phyloP scores from a whole-genome alignment of 2,797 vertebrate species.

The Malacoraja senta region DNA sequence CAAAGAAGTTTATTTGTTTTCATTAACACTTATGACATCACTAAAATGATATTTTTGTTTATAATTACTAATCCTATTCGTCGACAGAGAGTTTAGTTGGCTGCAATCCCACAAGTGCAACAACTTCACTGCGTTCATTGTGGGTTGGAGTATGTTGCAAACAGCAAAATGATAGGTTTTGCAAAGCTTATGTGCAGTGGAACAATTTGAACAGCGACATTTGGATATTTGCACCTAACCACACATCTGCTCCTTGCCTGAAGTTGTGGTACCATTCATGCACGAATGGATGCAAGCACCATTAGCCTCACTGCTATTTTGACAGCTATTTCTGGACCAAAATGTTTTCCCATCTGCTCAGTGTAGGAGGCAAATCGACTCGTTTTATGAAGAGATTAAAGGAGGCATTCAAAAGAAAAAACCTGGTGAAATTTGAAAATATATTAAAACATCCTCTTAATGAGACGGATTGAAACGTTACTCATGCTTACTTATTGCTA shows the following conservation, averaged over 20 bases:
- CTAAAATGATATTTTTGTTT: too few relatives aligned
- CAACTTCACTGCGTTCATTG: background rate
- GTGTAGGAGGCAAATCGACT: background rate
- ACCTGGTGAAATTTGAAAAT: background rate
- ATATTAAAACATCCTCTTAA: background rate
- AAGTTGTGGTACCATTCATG: background rate
- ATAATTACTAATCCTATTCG: too few relatives aligned
- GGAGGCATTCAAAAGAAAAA: background rate
- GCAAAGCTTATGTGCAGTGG: background rate
- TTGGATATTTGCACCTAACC: background rate
- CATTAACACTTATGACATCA: too few relatives aligned
- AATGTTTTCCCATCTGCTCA: background rate
- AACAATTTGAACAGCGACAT: background rate
- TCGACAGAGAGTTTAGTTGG: too few relatives aligned
- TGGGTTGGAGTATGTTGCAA: background rate
- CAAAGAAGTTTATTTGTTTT: too few relatives aligned
- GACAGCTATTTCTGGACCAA: background rate
- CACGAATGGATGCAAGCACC: background rate
- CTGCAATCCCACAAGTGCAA: background rate
- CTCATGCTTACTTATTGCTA: background rate
- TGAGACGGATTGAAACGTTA: background rate
- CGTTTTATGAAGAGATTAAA: background rate
- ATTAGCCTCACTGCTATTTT: background rate
- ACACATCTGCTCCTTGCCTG: background rate
- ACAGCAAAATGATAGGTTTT: background rate